Evolutionary conservation across 2,888 invertebrate genomes (phyloP).

Genomic region (Leistus spinibarbis): DNA sequence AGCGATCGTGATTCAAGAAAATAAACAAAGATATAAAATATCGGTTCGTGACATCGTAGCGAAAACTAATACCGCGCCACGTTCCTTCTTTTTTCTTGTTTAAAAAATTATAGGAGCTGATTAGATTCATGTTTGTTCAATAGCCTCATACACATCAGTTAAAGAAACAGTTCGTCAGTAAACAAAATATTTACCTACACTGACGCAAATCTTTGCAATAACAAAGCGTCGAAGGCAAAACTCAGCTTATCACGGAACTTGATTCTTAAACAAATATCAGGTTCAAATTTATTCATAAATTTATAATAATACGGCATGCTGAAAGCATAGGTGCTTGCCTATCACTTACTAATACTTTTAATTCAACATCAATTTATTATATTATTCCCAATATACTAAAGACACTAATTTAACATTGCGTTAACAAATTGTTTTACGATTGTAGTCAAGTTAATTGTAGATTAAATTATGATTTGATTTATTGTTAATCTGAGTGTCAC

Average conservation of each 20-base stretch:
- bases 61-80: not conserved
- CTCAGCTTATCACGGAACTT: not conserved
- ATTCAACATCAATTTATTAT: too few species aligned
- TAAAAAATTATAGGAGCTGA: not conserved
- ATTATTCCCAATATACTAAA: too few species aligned
- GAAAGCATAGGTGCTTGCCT: too few species aligned
- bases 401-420: too few species aligned
- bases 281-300: not conserved
- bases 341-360: too few species aligned
- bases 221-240: not conserved
- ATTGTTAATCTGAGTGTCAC: not conserved
- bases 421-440: too few species aligned
- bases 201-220: not conserved
- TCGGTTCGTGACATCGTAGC: conserved; percentile 11
- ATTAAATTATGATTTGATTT: not conserved
- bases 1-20: conserved; percentile 20
- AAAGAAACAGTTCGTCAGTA: not conserved
- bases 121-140: not conserved
- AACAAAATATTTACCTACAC: not conserved
- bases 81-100: not conserved
- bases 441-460: too few species aligned
- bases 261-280: not conserved
- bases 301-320: too few species aligned
- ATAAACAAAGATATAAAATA: conserved; percentile 22
- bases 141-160: not conserved